Conservation (phyloP, 2,797 vertebrate species). For the Morelia viridis region DNA sequence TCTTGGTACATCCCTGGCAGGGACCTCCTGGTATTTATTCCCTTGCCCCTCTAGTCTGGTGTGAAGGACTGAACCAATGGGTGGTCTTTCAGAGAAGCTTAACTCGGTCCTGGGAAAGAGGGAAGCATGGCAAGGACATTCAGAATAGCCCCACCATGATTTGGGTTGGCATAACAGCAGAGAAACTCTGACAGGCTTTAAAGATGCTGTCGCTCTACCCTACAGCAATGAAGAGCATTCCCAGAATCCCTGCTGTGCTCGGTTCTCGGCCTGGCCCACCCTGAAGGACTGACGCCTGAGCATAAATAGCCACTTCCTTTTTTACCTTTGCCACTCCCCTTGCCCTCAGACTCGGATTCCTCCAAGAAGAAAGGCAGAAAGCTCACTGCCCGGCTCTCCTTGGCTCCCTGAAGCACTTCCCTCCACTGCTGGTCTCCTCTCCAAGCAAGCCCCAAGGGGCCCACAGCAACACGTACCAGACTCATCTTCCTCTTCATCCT, state of each 20-base stretch:
- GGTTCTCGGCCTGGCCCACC: neutral
- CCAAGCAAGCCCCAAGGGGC: accelerated
- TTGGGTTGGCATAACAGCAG: neutral
- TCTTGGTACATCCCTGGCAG: neutral
- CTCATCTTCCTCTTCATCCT: slow-evolving; percentile 94
- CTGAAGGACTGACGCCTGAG: neutral
- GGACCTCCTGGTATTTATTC: neutral
- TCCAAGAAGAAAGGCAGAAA: neutral
- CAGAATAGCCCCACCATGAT: neutral
- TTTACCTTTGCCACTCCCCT: neutral
- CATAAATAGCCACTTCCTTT: neutral
- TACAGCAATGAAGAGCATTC: too few relatives aligned
- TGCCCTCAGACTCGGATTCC: neutral
- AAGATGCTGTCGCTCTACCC: too few relatives aligned
- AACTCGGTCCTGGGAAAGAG: neutral
- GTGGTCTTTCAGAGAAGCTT: neutral
- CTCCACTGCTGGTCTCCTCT: accelerated
- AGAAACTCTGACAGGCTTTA: too few relatives aligned
- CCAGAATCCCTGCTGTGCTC: too few relatives aligned
- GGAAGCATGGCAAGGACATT: neutral
- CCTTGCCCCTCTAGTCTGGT: neutral
- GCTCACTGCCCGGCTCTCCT: neutral
- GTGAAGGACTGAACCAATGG: neutral
- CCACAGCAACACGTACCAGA: slow-evolving; percentile 77
- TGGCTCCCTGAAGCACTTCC: neutral